Percentiles rank a stretch among this genome's conserved stretches.
phyloP scores from a whole-genome alignment of 2,888 invertebrate species.

The Thymelicus lineola region DNA sequence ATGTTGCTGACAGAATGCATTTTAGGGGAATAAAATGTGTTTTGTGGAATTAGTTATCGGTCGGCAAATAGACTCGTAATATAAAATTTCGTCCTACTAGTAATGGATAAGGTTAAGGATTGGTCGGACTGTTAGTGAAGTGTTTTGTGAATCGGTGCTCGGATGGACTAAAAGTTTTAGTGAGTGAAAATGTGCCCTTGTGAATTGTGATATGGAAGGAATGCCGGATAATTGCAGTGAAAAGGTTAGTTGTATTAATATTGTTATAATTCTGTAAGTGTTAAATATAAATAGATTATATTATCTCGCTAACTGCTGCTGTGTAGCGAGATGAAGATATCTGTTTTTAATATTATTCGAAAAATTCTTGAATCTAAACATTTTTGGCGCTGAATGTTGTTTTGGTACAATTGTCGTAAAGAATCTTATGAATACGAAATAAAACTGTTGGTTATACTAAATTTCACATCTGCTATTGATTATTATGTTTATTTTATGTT shows the following conservation, averaged over 20 bases:
- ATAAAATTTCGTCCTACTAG: constrained; percentile 52
- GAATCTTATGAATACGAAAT: constrained; percentile 31
- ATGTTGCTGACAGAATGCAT: constrained; percentile 51
- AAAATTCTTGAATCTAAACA: constrained; percentile 57
- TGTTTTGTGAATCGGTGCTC: constrained; percentile 57
- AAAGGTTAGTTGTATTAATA: constrained; percentile 69
- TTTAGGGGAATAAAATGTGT: constrained; percentile 48
- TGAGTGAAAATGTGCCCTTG: constrained; percentile 68
- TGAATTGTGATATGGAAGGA: constrained; percentile 70
- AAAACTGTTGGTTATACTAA: constrained; percentile 53
- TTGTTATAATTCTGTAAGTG: constrained; percentile 73
- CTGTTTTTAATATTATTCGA: constrained; percentile 82
- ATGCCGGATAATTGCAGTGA: constrained; percentile 55
- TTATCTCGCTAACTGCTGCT: constrained; percentile 67
- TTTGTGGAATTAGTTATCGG: constrained; percentile 57
- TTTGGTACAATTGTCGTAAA: constrained; percentile 38
- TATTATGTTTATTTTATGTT: constrained; percentile 52
- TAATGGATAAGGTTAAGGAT: constrained; percentile 45
- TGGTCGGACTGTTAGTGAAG: constrained; percentile 43
- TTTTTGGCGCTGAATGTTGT: constrained; percentile 50
- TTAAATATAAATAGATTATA: constrained; percentile 75
- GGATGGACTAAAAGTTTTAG: constrained; percentile 45
- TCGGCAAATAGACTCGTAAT: constrained; percentile 43
- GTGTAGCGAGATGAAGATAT: constrained; percentile 60
- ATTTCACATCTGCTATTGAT: constrained; percentile 52